Percentiles rank a stretch among this genome's conserved stretches.
These are phyloP conservation scores for Hypsopygia costalis DNA, from an alignment of 2,888 invertebrate genomes.

Conservation along the genomic window DNA sequence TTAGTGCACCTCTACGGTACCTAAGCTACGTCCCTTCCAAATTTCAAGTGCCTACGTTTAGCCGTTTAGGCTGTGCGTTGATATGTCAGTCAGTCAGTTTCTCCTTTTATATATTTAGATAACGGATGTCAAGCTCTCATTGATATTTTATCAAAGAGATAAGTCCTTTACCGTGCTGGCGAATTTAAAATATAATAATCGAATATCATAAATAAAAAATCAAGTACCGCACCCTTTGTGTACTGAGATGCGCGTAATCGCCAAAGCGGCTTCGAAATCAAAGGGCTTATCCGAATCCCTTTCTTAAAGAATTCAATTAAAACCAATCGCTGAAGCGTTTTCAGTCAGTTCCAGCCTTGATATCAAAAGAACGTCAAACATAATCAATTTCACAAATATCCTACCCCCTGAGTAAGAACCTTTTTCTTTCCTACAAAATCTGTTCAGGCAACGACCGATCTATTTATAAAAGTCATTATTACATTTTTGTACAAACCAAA, in stretches of 20 bases:
- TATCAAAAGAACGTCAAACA: slow-evolving; percentile 70
- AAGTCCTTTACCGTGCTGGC: not conserved
- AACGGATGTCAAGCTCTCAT: no score
- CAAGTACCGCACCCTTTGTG: slow-evolving; percentile 37
- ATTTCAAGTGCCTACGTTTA: no score
- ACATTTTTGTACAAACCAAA: slow-evolving; percentile 4
- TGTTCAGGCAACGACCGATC: slow-evolving; percentile 39
- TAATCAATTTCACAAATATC: slow-evolving; percentile 78
- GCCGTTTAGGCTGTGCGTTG: no score
- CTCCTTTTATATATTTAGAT: no score
- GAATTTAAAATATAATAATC: not conserved
- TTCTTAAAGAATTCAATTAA: slow-evolving; percentile 64
- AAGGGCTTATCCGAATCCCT: slow-evolving; percentile 36
- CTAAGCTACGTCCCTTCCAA: no score
- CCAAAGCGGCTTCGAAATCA: slow-evolving; percentile 40
- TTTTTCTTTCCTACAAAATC: slow-evolving; percentile 64
- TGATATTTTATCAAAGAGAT: not conserved
- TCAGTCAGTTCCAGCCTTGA: slow-evolving; percentile 35
- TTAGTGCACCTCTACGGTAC: no score
- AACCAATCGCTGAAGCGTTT: slow-evolving; percentile 55
- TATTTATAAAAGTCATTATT: slow-evolving; percentile 17
- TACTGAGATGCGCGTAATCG: slow-evolving; percentile 51
- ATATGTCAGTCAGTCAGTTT: no score
- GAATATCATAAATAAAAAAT: slow-evolving; percentile 14
- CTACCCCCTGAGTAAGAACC: slow-evolving; percentile 26